Evolutionary conservation across 2,113 vertebrate species (phyloP).

Genomic region (Planiliza haematocheilus): DNA sequence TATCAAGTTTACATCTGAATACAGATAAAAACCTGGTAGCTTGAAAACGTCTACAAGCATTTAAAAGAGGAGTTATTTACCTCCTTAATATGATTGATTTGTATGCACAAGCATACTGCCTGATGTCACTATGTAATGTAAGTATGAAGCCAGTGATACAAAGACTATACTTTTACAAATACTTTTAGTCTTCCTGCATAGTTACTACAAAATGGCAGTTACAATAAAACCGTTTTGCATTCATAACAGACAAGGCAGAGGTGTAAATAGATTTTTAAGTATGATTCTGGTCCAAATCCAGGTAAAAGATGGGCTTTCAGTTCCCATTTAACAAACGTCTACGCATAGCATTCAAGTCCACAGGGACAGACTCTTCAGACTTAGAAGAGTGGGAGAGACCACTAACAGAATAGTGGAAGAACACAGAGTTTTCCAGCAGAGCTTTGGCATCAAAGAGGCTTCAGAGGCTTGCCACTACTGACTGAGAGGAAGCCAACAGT

Average conservation of each 20-base stretch:
- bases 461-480: slow-evolving; percentile 50
- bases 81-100: too few species aligned
- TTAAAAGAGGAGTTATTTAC: too few species aligned
- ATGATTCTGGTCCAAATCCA: not conserved
- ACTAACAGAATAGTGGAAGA: slow-evolving; percentile 13
- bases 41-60: too few species aligned
- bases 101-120: too few species aligned
- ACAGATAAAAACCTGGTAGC: too few species aligned
- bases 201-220: slow-evolving; percentile 3
- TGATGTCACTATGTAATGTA: slow-evolving; percentile 4
- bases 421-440: slow-evolving; percentile 46
- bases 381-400: not conserved
- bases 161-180: not conserved
- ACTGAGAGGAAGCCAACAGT: slow-evolving; percentile 71
- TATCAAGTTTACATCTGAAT: too few species aligned
- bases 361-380: not conserved
- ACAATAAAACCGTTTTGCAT: not conserved
- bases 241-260: not conserved
- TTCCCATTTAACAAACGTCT: not conserved
- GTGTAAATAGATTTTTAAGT: not conserved
- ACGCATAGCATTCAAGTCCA: not conserved
- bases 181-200: not conserved
- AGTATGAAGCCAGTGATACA: slow-evolving; percentile 43
- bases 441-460: slow-evolving; percentile 60
- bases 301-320: not conserved